A percentile compares a stretch with the other conserved stretches of the same genome.
Evolutionary conservation across 2,113 vertebrate genomes (phyloP).

Genomic region (Siniperca knerii): DNA sequence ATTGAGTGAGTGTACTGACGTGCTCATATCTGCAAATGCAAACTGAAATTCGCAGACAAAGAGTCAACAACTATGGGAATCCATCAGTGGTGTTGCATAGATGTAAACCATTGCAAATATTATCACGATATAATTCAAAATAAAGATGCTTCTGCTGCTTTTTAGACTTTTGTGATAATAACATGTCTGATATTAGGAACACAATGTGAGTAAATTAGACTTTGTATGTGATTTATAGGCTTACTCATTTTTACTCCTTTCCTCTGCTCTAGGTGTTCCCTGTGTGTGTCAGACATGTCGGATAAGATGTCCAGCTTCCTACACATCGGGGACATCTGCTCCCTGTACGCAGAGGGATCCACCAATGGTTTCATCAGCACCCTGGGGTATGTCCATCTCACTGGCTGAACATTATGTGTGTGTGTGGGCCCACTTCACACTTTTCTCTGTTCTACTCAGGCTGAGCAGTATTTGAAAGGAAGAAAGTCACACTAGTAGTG

Average conservation of each 20-base stretch:
- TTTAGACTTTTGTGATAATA: not conserved
- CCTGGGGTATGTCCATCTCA: slow-evolving; percentile 88
- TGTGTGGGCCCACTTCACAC: slow-evolving; percentile 33
- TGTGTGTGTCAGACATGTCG: slow-evolving; percentile 87
- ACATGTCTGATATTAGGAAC: not conserved
- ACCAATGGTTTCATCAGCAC: slow-evolving; percentile 99
- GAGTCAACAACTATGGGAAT: not conserved
- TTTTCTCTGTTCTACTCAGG: slow-evolving; percentile 2
- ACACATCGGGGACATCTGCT: slow-evolving; percentile 98
- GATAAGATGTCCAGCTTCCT: slow-evolving; percentile 99
- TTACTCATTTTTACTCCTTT: not conserved
- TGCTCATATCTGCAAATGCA: not conserved
- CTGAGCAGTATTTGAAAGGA: slow-evolving; percentile 8
- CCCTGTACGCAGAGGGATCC: slow-evolving; percentile 96
- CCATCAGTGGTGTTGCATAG: not conserved
- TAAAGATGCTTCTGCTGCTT: not conserved
- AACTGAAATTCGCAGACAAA: not conserved
- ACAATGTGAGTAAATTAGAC: not conserved
- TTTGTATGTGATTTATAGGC: not conserved
- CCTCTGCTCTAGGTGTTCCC: slow-evolving; percentile 75
- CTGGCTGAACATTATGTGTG: slow-evolving; percentile 9
- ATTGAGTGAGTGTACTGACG: not conserved
- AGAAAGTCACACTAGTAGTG: not conserved
- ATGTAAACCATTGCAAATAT: not conserved
- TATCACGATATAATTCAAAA: not conserved